Percentiles rank a stretch among this genome's conserved stretches.
Conservation (phyloP, 2,113 vertebrate genomes). For the Varanus salvator region DNA sequence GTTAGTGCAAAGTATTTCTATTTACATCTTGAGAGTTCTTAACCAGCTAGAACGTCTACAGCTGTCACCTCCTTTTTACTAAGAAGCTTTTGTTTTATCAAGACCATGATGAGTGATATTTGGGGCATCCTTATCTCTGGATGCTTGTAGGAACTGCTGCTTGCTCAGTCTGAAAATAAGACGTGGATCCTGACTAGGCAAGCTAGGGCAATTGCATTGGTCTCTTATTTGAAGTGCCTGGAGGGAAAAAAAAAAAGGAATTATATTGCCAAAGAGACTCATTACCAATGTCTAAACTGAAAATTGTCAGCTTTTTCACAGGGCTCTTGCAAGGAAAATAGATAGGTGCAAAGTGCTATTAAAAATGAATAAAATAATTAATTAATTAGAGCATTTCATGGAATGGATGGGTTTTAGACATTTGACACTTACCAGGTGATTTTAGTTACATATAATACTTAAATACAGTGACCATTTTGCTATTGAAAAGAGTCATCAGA, state of each 20-base stretch:
- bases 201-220: constrained; percentile 86
- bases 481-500: constrained; percentile 26
- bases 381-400: not conserved
- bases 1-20: not conserved
- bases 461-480: constrained; percentile 11
- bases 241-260: constrained; percentile 62
- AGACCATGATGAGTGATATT: constrained; percentile 47
- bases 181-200: constrained; percentile 88
- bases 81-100: constrained; percentile 63
- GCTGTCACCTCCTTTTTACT: constrained; percentile 68
- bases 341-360: not conserved
- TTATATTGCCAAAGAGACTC: not conserved
- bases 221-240: constrained; percentile 93
- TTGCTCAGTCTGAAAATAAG: constrained; percentile 81
- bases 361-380: not conserved
- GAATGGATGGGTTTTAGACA: not conserved
- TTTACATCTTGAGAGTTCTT: constrained; percentile 50
- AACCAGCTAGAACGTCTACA: constrained; percentile 66
- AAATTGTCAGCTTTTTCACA: not conserved
- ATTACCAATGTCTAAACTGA: not conserved
- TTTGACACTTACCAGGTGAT: not conserved
- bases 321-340: not conserved
- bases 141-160: constrained; percentile 77
- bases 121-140: constrained; percentile 56
- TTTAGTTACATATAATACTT: not conserved